Percentiles rank a stretch among this genome's conserved stretches.
These are phyloP conservation scores for Indri indri DNA, from an alignment of 2,113 vertebrate genomes.

Conservation along the genomic window DNA sequence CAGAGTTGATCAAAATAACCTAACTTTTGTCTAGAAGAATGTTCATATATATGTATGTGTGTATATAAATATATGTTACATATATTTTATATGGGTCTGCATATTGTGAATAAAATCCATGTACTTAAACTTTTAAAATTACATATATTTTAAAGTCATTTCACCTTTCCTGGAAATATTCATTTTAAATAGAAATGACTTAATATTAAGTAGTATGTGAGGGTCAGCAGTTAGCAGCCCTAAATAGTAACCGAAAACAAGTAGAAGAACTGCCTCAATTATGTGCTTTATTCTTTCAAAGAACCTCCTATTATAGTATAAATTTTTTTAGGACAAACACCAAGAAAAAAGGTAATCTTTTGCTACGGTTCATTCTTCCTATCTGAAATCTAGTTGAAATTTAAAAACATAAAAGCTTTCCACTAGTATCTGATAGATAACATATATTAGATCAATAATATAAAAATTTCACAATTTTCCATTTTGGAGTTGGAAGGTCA, in stretches of 20 bases:
- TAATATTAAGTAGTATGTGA: background rate
- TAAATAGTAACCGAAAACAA: slow-evolving; percentile 24
- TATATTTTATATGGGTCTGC: background rate
- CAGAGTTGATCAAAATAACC: background rate
- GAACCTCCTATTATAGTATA: background rate
- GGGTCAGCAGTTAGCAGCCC: slow-evolving; percentile 24
- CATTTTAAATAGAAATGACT: slow-evolving; percentile 14
- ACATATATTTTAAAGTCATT: background rate
- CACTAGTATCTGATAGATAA: background rate
- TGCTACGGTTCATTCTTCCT: background rate
- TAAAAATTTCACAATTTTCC: background rate
- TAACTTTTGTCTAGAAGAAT: background rate
- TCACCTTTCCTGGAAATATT: background rate
- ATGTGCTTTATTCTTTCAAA: background rate
- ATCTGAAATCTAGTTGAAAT: background rate
- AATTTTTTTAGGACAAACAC: background rate
- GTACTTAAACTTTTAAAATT: background rate
- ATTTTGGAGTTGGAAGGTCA: background rate
- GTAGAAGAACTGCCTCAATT: background rate
- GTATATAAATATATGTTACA: background rate
- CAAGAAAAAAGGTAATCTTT: background rate
- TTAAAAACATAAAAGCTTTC: background rate
- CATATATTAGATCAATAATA: background rate
- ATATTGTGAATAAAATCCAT: background rate
- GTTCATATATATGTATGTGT: background rate